Base-by-base conservation (phyloP, 2,797 vertebrate genomes). In the Sebastes kiyomatsui region DNA sequence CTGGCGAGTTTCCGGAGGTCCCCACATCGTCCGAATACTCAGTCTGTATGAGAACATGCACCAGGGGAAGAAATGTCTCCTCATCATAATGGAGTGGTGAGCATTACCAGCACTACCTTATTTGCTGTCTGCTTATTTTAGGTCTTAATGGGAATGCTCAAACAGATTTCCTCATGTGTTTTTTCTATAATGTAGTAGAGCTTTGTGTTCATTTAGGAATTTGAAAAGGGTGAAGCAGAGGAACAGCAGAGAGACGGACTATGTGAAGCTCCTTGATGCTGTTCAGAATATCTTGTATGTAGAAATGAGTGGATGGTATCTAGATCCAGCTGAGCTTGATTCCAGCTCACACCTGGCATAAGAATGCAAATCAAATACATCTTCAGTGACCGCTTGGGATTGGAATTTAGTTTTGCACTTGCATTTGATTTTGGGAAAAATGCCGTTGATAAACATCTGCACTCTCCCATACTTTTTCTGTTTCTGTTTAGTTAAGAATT, bases 51-150 rank as follows among this genome's bases (percentile, higher is more conserved):
- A 99, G 92, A 99, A 99, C 82, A 96, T 98, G 90, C 95, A 99
- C 81, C 95, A 96, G 2, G 95, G 95, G 28, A 98, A 97, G 93
- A 97, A 97, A 80, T 98, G 97, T 77, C 96, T 99, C 73, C 97
- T 99, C 82, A 96, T 99, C 55, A 84, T 99, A 79, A 99, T 99
- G 98, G 98, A 99, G 92, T 99, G 98, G 98, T 99, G 95, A 42
- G 96, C 46, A 75, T 70, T 2, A 32, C n/a, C 16, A 38, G 16
- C 8, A 22, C 7, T 8, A 11, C 1, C 1, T 72, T 35, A 22
- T 28, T 61, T 38, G 4, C 18, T 59, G 14, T 56, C 4, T 23
- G 1, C 9, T 74, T 66, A 27, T 52, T 35, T 8, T 11, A 10
- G 4, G 25, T 3, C 33, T 55, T 77, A 10, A 30, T 14, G 10